Evolutionary conservation across 2,797 vertebrate genomes (phyloP).

Genomic region (Pseudocheirus occidentalis): DNA sequence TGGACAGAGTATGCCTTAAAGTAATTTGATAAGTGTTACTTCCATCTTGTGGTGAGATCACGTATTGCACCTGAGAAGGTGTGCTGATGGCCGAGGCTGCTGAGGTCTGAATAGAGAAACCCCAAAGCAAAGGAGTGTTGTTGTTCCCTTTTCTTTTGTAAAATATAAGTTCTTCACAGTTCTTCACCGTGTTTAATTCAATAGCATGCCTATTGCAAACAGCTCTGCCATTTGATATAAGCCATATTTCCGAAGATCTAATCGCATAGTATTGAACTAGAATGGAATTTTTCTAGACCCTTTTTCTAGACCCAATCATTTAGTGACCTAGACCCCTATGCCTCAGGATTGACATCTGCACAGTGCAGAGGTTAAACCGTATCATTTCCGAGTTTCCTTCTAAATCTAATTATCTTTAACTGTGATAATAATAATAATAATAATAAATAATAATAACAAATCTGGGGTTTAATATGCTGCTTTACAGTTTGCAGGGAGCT

Average conservation of each 20-base stretch:
- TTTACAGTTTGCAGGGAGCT: neutral
- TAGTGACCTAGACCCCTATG: neutral
- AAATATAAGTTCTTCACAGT: neutral
- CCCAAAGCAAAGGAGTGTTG: neutral
- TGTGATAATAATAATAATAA: neutral
- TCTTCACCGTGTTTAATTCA: neutral
- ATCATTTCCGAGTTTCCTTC: neutral
- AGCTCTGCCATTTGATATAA: neutral
- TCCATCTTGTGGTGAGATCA: conserved; percentile 80
- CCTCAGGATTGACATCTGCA: neutral
- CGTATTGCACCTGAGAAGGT: conserved; percentile 62
- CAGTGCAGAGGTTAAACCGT: neutral
- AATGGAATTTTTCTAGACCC: neutral
- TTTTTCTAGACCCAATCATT: neutral
- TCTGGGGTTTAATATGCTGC: neutral
- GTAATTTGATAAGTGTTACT: conserved; percentile 62
- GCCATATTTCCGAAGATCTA: neutral
- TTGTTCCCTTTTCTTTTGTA: neutral
- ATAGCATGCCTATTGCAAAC: neutral
- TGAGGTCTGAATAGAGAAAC: neutral
- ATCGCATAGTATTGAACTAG: neutral
- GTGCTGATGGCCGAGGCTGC: neutral
- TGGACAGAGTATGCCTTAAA: neutral
- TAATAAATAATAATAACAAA: neutral
- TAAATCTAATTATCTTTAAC: neutral